Conservation (phyloP, 1,140 invertebrate species). For the Sycobia sp. region DNA sequence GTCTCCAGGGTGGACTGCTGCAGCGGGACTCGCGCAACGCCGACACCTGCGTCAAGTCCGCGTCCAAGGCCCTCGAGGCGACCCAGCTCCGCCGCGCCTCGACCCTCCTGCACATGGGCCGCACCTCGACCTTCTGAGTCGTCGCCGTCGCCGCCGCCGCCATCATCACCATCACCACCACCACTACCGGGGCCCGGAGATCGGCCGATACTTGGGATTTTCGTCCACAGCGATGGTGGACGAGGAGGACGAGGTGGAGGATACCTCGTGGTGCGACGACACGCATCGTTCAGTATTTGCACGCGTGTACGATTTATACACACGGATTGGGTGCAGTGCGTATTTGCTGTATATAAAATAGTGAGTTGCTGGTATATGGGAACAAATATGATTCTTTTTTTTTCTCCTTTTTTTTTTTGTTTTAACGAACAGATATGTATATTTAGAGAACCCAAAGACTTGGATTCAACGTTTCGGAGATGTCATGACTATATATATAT, state of each 20-base stretch:
- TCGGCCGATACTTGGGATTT: not conserved
- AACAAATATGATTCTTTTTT: slow-evolving; percentile 9
- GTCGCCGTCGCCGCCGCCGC: too few relatives aligned
- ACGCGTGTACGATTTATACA: slow-evolving; percentile 18
- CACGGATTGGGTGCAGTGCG: too few relatives aligned
- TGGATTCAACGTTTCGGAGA: slow-evolving; percentile 60
- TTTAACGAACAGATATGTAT: slow-evolving; percentile 8
- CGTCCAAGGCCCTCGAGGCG: slow-evolving; percentile 43
- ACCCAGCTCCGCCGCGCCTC: slow-evolving; percentile 40
- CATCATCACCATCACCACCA: too few relatives aligned
- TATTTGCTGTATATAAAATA: too few relatives aligned
- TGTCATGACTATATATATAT: too few relatives aligned
- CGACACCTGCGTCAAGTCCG: slow-evolving; percentile 46
- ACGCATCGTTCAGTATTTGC: slow-evolving; percentile 32
- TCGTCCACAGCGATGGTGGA: not conserved
- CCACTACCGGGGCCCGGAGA: not conserved
- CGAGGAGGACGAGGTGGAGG: not conserved
- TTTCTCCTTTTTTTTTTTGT: not conserved
- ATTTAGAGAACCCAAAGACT: slow-evolving; percentile 48
- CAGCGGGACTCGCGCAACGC: slow-evolving; percentile 47
- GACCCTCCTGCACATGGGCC: slow-evolving; percentile 38
- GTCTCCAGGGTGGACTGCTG: slow-evolving; percentile 54
- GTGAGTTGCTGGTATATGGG: slow-evolving; percentile 16
- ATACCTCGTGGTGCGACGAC: not conserved
- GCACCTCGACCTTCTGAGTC: slow-evolving; percentile 34